These are phyloP conservation scores for Drosophila rellima DNA, from an alignment of 2,888 invertebrate genomes.

Conservation along the genomic window DNA sequence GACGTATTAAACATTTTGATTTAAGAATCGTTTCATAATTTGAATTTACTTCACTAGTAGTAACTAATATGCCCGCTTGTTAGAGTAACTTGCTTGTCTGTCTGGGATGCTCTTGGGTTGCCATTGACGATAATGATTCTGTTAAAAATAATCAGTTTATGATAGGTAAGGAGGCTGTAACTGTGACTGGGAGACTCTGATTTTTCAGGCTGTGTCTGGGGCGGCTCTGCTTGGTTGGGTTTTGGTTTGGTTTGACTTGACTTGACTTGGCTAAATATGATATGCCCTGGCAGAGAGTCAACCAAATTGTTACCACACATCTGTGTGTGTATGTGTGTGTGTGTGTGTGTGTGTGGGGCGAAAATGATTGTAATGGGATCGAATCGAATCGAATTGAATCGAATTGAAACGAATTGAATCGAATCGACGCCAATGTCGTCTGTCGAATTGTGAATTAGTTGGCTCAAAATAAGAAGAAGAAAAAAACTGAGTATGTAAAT, in stretches of 20 bases:
- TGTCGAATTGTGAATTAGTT: slow-evolving; percentile 76
- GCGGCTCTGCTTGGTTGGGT: slow-evolving; percentile 36
- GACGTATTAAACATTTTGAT: too few species aligned
- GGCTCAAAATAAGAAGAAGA: slow-evolving; percentile 44
- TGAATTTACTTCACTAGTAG: too few species aligned
- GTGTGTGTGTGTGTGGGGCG: slow-evolving; percentile 37
- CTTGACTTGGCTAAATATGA: slow-evolving; percentile 72
- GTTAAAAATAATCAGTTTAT: slow-evolving; percentile 81
- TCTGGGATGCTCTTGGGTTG: slow-evolving; percentile 53
- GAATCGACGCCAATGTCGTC: slow-evolving; percentile 42
- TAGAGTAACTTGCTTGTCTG: slow-evolving; percentile 19
- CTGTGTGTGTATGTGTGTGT: slow-evolving; percentile 12
- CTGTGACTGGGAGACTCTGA: slow-evolving; percentile 15
- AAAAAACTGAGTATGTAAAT: slow-evolving; percentile 40
- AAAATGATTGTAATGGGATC: slow-evolving; percentile 69
- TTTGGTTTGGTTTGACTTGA: slow-evolving; percentile 36
- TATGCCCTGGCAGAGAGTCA: slow-evolving; percentile 75
- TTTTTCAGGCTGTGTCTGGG: slow-evolving; percentile 21
- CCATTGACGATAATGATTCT: slow-evolving; percentile 75
- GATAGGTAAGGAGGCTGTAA: slow-evolving; percentile 60
- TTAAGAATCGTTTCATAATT: too few species aligned
- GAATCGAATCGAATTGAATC: slow-evolving; percentile 38
- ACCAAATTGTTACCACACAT: slow-evolving; percentile 76
- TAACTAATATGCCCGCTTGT: slow-evolving; percentile 3
- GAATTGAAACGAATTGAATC: slow-evolving; percentile 20